Evolutionary conservation across 2,113 vertebrate species (phyloP), one percentile per base, ranked within the genome.

Genomic region (Nestor notabilis): DNA sequence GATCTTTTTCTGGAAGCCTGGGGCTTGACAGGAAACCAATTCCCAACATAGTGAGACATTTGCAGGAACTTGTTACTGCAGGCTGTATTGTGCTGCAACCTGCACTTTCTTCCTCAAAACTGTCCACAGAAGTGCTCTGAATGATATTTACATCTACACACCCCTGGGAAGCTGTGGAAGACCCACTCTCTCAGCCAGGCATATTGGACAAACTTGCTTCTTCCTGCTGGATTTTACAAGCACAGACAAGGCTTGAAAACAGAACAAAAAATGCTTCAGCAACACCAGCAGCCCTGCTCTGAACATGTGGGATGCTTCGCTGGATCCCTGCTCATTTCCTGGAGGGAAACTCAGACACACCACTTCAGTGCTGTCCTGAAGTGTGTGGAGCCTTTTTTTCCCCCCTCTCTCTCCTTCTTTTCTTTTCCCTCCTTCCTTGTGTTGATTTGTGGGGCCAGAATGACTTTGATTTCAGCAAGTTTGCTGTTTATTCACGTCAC

Each of bases 401-500:
- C 41, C 11, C 11, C 33, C 81, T 71, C 76, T 33, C 64, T 90
- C 71, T 76, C 63, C 50, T 80, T 43, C 52, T 89, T 96, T 92
- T 87, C 70, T 91, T 82, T 92, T 95, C 93, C 91, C 91, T 96
- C 94, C 94, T 95, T 95, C 90, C 89, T 65, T 82, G 94, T 95
- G 95, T 79, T 90, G 83, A 93, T 92, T 89, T 95, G 76, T 56
- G 29, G 71, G 86, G 83, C 65, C 56, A 93, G 55, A 74, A 93
- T 94, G 96, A 93, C 96, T 96, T 93, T 83, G 94, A 95, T 96
- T 97, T 96, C 87, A 90, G 90, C 95, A 94, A 93, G 84, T 81
- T 77, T 96, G 72, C 90, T 96, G 95, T 95, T 65, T 89, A 89
- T 84, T 70, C 97, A 96, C 98, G 98, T 98, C 98, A 98, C 97